Conservation (phyloP, 2,113 vertebrate genomes). For the Cyprinodon brontotheroides region DNA sequence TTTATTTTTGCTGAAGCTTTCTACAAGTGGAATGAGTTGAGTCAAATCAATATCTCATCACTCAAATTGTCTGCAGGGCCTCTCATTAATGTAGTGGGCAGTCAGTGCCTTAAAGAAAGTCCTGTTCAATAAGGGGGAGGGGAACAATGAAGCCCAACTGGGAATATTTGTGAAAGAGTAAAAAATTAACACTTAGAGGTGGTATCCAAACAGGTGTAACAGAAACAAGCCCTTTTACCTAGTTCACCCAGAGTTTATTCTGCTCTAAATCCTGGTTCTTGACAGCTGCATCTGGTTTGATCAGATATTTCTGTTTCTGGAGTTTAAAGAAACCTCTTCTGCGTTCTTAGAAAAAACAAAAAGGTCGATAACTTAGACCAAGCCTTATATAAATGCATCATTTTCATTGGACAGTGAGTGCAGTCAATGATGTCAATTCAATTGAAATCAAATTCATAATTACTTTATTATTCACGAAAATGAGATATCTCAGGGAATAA, state of each 20-base stretch:
- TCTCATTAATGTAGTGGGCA: constrained; percentile 35
- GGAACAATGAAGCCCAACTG: constrained; percentile 35
- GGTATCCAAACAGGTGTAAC: constrained; percentile 16
- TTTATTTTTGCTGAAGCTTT: constrained; percentile 10
- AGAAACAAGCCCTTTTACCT: constrained; percentile 29
- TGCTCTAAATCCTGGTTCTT: neutral
- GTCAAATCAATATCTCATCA: constrained; percentile 66
- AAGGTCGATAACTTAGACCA: neutral
- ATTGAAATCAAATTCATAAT: too few species aligned
- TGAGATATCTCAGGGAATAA: too few species aligned
- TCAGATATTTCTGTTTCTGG: neutral
- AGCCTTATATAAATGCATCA: neutral
- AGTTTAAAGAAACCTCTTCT: neutral
- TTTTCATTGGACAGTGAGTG: neutral
- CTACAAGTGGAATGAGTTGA: constrained; percentile 2
- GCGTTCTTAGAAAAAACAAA: neutral
- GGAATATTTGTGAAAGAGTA: constrained; percentile 28
- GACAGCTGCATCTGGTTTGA: neutral
- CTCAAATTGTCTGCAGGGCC: constrained; percentile 41
- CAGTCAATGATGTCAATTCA: too few species aligned
- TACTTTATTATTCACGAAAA: too few species aligned
- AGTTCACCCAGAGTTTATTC: constrained; percentile 8
- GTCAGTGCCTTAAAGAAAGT: constrained; percentile 22
- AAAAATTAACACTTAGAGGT: constrained; percentile 33
- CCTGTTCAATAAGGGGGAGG: constrained; percentile 34